Conservation (phyloP, 37 sponge, comb jelly and placozoan species). For the Geodia barretti region DNA sequence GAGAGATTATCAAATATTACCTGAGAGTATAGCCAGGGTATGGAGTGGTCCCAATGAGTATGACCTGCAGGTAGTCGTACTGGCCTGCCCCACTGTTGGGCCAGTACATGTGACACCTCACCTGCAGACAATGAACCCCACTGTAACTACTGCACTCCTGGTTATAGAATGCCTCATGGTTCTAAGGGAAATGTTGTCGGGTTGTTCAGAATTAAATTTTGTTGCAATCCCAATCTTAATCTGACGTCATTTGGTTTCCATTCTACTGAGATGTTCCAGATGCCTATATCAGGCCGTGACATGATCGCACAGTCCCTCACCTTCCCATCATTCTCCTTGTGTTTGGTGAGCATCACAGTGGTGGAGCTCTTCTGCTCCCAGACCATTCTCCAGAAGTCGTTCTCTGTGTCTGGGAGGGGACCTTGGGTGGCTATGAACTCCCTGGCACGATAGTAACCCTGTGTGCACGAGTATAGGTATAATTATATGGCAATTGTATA, state of each 20-base stretch:
- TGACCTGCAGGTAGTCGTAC: slow-evolving; percentile 51
- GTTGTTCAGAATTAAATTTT: too few species aligned
- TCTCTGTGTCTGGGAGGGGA: slow-evolving; percentile 88
- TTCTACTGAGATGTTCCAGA: too few species aligned
- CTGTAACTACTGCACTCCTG: too few species aligned
- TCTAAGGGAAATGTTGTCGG: neutral
- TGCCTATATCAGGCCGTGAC: too few species aligned
- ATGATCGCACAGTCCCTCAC: too few species aligned
- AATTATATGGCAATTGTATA: neutral
- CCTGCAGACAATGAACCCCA: neutral
- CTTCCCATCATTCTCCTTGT: slow-evolving; percentile 57
- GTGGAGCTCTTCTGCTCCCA: slow-evolving; percentile 88
- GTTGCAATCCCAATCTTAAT: too few species aligned
- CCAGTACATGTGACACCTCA: slow-evolving; percentile 91
- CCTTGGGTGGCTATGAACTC: slow-evolving; percentile 94
- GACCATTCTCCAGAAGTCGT: slow-evolving; percentile 94
- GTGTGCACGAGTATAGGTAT: neutral
- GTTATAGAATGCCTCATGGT: neutral
- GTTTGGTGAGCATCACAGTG: slow-evolving; percentile 89
- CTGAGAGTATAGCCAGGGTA: slow-evolving; percentile 68
- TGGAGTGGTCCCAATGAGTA: slow-evolving; percentile 29
- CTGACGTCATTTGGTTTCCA: too few species aligned
- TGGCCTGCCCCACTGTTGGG: slow-evolving; percentile 71
- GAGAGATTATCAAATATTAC: too few species aligned
- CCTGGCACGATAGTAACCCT: slow-evolving; percentile 74